Base-by-base conservation (phyloP, 2,888 invertebrate genomes). In the Ditula angustiorana region DNA sequence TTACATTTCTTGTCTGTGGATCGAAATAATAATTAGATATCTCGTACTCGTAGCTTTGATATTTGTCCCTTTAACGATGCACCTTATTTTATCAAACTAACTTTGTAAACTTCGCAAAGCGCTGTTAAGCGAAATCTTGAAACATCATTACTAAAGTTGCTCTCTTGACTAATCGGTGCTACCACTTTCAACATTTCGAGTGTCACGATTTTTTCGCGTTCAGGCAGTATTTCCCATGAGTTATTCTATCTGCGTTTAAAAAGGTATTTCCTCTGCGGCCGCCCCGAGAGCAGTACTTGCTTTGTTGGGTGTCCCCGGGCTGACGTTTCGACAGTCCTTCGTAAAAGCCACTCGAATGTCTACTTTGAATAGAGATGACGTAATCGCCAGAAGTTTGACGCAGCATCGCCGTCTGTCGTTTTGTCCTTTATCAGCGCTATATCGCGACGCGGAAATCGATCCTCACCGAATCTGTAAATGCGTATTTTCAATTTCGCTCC, bases 311-410 rank as follows among this genome's bases (percentile, higher is more conserved):
- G 33, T 60, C 52, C 64, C 41, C 26, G 19, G 37, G 23, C 46
- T 56, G 37, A 52, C 41, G 67, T 76, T 83, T 81, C 76, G 76
- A 71, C 76, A 78, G 67, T 74, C 77, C 76, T 77, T 72, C 70
- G 69, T 66, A 67, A 75, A 68, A 76, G 73, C 71, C 69, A 72
- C 71, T 80, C 67, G 72, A 72, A 72, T 72, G 73, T 81, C 75
- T 81, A 81, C 80, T 86, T 86, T 85, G 86, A 88, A 88, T 86
- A 81, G 81, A 82, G 86, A 87, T 86, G 80, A 82, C 81, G 81
- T 76, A 80, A 85, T 85, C 82, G 79, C 71, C 73, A 73, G 77
- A 79, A 85, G 81, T 82, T 83, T 78, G 80, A 83, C 81, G 79
- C 80, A 81, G 78, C 78, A 77, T 76, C 26, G 41, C 30, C 50